Evolutionary conservation across 92 coral and sea anemone genomes (phyloP), one percentile per base, ranked within the genome.

Genomic region (Desmophyllum pertusum): DNA sequence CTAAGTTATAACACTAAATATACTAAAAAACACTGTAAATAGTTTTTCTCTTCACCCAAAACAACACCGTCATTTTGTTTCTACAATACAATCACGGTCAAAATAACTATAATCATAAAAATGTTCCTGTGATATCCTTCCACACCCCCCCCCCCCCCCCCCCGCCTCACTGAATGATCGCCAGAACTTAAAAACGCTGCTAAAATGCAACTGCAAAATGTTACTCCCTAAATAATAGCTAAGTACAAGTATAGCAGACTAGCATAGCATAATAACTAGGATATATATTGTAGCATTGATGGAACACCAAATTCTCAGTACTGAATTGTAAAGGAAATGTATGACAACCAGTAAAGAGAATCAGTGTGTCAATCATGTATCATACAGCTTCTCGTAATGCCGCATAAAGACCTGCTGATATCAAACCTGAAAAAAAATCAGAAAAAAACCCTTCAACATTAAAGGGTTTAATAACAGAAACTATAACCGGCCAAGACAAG

Each of bases 351-450:
- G 39, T 35, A 31, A 19, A 25, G 39, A 30, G 70, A 2, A 29
- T 19, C 6, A 21, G n/a, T 3, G 18, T 9, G 5, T 23, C 35
- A 14, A 8, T 46, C 13, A 9, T 35, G 39, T 57, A n/a, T 55
- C 51, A 77, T 27, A 77, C 35, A 57, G 81, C 50, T 69, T 90
- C 93, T 30, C 93, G 76, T 29, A 93, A 78, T 59, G 83, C 89
- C 35, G 93, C 93, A 55, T 76, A 93, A 5, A 83, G 79, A 38
- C 90, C 96, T 9, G 96, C 96, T 41, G 96, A 93, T 61, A 93
- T 63, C 37, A 86, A 85, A 70, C 96, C 96, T 93, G 78, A 6
- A 79, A 59, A 59, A 43, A 83, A 62, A 31, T 39, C 19, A 31
- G 31, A 35, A 65, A 42, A 61, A n/a, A n/a, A n/a, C n/a, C n/a